Percentiles rank a stretch among this genome's conserved stretches.
These are phyloP conservation scores for Chiloscyllium punctatum DNA, from an alignment of 2,797 vertebrate genomes.

Conservation along the genomic window DNA sequence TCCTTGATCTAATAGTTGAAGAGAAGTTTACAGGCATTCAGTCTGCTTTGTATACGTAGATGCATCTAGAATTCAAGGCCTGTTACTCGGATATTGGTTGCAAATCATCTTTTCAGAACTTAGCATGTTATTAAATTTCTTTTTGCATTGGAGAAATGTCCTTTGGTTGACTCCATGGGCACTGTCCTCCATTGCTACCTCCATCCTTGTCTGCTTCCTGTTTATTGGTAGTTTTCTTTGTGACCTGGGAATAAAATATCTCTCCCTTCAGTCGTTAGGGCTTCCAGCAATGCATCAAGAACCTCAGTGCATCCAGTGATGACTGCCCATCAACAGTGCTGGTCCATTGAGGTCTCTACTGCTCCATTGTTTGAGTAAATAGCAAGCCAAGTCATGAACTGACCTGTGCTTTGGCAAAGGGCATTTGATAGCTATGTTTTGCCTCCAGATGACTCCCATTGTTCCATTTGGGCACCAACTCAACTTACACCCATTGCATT, in stretches of 20 bases:
- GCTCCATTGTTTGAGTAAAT: no score
- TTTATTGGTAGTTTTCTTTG: neutral
- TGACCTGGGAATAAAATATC: neutral
- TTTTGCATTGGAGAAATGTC: neutral
- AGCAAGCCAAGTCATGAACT: no score
- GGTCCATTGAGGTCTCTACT: no score
- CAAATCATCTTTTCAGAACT: neutral
- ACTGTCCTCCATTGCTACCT: neutral
- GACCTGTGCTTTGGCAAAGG: no score
- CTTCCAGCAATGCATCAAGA: neutral
- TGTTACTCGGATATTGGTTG: neutral
- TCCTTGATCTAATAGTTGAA: neutral
- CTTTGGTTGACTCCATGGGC: neutral
- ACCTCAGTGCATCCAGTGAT: no score
- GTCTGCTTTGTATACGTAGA: neutral
- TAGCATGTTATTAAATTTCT: neutral
- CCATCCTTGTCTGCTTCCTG: no score
- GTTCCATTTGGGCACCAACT: no score
- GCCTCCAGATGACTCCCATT: no score
- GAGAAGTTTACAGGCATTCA: neutral
- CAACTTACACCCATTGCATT: no score
- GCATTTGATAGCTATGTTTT: no score
- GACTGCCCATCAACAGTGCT: no score
- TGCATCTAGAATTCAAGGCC: neutral
- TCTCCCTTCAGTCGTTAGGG: neutral